phyloP scores from a whole-genome alignment of 2,888 invertebrate genomes.

The Panopea generosa region DNA sequence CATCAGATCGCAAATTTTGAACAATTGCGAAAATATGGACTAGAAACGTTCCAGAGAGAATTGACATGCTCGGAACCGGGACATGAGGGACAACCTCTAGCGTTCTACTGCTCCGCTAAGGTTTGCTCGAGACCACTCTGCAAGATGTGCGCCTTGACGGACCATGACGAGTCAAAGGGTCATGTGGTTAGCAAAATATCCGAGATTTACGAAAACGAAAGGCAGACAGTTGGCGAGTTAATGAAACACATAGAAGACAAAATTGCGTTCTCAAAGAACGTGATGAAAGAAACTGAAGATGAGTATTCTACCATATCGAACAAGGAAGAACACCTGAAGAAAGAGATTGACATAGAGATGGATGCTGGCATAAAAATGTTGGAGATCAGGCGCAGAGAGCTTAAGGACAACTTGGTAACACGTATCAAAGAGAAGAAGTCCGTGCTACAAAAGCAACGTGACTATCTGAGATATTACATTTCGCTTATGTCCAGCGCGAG shows the following conservation, averaged over 20 bases:
- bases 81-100: conserved; percentile 64
- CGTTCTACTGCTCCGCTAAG: conserved; percentile 60
- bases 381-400: conserved; percentile 61
- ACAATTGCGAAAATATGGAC: conserved; percentile 64
- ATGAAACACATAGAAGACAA: conserved; percentile 65
- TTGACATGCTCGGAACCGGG: conserved; percentile 61
- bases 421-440: conserved; percentile 65
- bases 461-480: conserved; percentile 60
- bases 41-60: conserved; percentile 64
- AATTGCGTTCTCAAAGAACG: conserved; percentile 62
- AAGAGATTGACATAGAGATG: conserved; percentile 67
- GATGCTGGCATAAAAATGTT: conserved; percentile 67
- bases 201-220: conserved; percentile 64
- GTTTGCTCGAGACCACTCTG: conserved; percentile 62
- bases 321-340: conserved; percentile 58
- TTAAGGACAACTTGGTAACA: conserved; percentile 62
- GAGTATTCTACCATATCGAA: conserved; percentile 53
- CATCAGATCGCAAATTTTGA: conserved; percentile 67
- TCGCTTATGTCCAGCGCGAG: conserved; percentile 63
- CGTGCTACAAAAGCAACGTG: conserved; percentile 63
- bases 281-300: conserved; percentile 67
- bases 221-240: conserved; percentile 56
- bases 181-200: conserved; percentile 56
- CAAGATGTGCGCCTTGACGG: conserved; percentile 65
- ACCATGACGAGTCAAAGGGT: conserved; percentile 62